These are phyloP conservation scores for Cassiopea andromeda DNA, from an alignment of 30 jellyfish, hydroid and myxozoan species.

Conservation along the genomic window DNA sequence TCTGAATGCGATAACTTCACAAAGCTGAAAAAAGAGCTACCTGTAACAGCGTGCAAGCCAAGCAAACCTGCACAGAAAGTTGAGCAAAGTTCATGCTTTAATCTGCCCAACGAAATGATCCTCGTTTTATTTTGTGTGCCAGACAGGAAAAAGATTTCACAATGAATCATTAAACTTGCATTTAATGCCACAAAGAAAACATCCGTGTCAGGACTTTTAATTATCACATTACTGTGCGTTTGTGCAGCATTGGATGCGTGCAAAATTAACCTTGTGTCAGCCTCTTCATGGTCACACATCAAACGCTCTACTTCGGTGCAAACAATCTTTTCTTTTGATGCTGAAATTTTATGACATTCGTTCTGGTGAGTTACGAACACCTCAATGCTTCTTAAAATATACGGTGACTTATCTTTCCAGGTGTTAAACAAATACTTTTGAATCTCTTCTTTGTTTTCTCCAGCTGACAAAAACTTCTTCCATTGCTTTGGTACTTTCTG, in stretches of 20 bases:
- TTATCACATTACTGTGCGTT: not conserved
- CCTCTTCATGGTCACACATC: conserved; percentile 54
- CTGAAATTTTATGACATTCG: not conserved
- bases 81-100: conserved; percentile 10
- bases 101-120: not conserved
- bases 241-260: conserved; percentile 40
- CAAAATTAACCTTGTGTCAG: conserved; percentile 39
- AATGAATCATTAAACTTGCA: not conserved
- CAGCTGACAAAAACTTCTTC: conserved; percentile 37
- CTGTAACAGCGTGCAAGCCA: conserved; percentile 56
- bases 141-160: not conserved
- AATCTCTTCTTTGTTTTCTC: conserved; percentile 46
- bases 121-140: conserved; percentile 49
- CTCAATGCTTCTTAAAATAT: not conserved
- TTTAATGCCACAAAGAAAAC: conserved; percentile 30
- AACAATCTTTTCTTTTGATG: not conserved
- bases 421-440: conserved; percentile 8
- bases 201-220: conserved; percentile 49
- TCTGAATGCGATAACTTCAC: too few relatives aligned
- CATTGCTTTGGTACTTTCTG: conserved; percentile 53
- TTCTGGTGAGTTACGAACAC: conserved; percentile 25
- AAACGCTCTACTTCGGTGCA: conserved; percentile 17
- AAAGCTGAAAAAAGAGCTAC: not conserved
- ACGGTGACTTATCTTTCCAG: not conserved
- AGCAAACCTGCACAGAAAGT: conserved; percentile 16